These are phyloP conservation scores for Sympetrum striolatum DNA, from an alignment of 2,888 invertebrate species.

Conservation along the genomic window DNA sequence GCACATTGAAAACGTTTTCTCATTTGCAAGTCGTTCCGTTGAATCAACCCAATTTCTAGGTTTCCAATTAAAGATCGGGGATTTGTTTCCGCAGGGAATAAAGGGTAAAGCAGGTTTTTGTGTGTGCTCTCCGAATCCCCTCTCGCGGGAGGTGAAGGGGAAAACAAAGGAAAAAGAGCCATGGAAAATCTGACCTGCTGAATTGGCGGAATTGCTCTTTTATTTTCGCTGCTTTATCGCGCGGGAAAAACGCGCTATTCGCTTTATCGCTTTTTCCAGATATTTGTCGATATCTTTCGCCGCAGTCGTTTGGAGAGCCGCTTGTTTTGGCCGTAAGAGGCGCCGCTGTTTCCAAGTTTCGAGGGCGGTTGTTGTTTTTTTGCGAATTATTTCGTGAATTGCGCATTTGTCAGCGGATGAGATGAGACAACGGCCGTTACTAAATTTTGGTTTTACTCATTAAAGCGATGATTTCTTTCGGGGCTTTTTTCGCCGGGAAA, in stretches of 20 bases:
- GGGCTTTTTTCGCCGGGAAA: too few relatives aligned
- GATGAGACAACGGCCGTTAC: too few relatives aligned
- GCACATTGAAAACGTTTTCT: neutral
- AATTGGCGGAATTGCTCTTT: neutral
- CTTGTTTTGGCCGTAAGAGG: too few relatives aligned
- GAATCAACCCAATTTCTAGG: neutral
- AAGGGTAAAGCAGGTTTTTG: neutral
- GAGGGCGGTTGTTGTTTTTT: too few relatives aligned
- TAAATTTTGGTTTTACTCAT: too few relatives aligned
- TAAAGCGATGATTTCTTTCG: too few relatives aligned
- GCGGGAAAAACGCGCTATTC: neutral
- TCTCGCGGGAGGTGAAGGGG: neutral
- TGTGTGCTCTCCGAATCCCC: neutral
- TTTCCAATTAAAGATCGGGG: neutral
- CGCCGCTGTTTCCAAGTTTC: too few relatives aligned
- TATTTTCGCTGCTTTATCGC: neutral
- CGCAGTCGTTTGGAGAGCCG: too few relatives aligned
- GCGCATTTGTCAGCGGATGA: too few relatives aligned
- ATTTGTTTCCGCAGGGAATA: neutral
- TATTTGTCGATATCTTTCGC: too few relatives aligned
- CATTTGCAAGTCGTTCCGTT: neutral
- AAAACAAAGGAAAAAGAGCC: neutral
- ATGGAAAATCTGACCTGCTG: neutral
- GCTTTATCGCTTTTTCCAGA: neutral
- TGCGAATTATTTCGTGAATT: too few relatives aligned